These are phyloP conservation scores for Neosilurus mollespiculum DNA, from an alignment of 2,797 vertebrate species.

Conservation along the genomic window DNA sequence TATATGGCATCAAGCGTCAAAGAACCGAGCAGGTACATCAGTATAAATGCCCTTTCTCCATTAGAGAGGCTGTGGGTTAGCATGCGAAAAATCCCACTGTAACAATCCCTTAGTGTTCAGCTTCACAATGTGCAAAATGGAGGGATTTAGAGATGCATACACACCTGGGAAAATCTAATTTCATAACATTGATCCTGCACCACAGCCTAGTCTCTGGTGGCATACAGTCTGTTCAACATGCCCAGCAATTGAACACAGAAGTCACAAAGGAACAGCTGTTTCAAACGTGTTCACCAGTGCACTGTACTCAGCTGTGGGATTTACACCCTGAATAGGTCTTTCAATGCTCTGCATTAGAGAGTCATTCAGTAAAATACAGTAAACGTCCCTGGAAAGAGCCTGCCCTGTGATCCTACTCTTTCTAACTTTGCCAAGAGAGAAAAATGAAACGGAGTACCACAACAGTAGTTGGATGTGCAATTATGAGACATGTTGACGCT, in stretches of 20 bases:
- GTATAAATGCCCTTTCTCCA: slow-evolving; percentile 46
- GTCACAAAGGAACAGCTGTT: slow-evolving; percentile 71
- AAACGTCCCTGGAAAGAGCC: slow-evolving; percentile 49
- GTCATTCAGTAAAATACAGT: slow-evolving; percentile 48
- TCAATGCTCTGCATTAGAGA: slow-evolving; percentile 51
- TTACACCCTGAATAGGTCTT: slow-evolving; percentile 55
- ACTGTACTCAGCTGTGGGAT: slow-evolving; percentile 43
- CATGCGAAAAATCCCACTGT: slow-evolving; percentile 49
- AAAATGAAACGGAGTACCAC: slow-evolving; percentile 59
- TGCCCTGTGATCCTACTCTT: slow-evolving; percentile 48
- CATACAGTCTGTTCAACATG: slow-evolving; percentile 60
- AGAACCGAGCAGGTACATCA: too few species aligned
- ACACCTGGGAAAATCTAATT: slow-evolving; percentile 48
- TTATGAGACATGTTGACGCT: slow-evolving; percentile 65
- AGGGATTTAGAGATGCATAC: slow-evolving; percentile 51
- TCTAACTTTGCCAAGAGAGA: slow-evolving; percentile 56
- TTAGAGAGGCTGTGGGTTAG: slow-evolving; percentile 46
- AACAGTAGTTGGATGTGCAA: slow-evolving; percentile 63
- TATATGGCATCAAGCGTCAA: too few species aligned
- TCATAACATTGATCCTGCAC: slow-evolving; percentile 46
- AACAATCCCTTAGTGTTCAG: slow-evolving; percentile 36
- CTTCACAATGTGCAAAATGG: slow-evolving; percentile 50
- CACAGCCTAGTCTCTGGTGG: slow-evolving; percentile 45
- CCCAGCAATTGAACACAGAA: slow-evolving; percentile 56
- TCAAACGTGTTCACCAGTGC: slow-evolving; percentile 49